A percentile compares a stretch with the other conserved stretches of the same genome.
Evolutionary conservation across 1,140 invertebrate genomes (phyloP).

Genomic region (Cephus cinctus): DNA sequence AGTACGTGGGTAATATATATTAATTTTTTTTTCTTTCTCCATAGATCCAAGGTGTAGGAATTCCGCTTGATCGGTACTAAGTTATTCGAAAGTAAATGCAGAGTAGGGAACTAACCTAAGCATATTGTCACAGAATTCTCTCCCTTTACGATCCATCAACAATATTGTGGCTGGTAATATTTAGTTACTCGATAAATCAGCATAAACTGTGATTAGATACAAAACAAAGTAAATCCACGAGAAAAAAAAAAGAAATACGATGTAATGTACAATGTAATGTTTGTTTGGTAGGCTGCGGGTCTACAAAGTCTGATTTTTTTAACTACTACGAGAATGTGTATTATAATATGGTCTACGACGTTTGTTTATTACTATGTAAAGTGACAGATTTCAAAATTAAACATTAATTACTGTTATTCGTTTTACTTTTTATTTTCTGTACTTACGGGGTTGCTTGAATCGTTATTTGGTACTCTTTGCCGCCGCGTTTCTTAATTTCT

Average conservation of each 20-base stretch:
- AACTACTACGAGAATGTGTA: constrained; percentile 52
- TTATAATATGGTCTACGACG: constrained; percentile 53
- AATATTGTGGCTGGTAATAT: constrained; percentile 25
- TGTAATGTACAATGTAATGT: constrained; percentile 36
- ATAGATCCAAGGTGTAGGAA: constrained; percentile 23
- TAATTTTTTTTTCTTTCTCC: constrained; percentile 10
- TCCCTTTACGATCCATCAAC: constrained; percentile 32
- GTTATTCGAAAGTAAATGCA: constrained; percentile 20
- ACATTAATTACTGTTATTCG: constrained; percentile 54
- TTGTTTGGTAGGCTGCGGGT: constrained; percentile 44
- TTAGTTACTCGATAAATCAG: constrained; percentile 24
- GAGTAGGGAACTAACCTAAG: constrained; percentile 29
- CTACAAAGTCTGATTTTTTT: constrained; percentile 58
- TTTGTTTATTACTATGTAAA: constrained; percentile 55
- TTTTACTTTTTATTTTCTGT: constrained; percentile 15
- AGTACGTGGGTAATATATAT: too few relatives aligned
- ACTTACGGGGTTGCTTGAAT: not conserved
- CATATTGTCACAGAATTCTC: constrained; percentile 37
- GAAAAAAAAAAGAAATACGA: constrained; percentile 13
- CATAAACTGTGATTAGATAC: constrained; percentile 30
- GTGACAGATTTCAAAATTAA: constrained; percentile 54
- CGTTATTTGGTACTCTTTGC: not conserved
- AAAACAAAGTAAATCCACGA: constrained; percentile 28
- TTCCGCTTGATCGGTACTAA: too few relatives aligned
- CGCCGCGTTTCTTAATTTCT: not conserved